Percentiles rank a stretch among this genome's conserved stretches.
phyloP scores from a whole-genome alignment of 2,888 invertebrate genomes.

The Tinea trinotella region DNA sequence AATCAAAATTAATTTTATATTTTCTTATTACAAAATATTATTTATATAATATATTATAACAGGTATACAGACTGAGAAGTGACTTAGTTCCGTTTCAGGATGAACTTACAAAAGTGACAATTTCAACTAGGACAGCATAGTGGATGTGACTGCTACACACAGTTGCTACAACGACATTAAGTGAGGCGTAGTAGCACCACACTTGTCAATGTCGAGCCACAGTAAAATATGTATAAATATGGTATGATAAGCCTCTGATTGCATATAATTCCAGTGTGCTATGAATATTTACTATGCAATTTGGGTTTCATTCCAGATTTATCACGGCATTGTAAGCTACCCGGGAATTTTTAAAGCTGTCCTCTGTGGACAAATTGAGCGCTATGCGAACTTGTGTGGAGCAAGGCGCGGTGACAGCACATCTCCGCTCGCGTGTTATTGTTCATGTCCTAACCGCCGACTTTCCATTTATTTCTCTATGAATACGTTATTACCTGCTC shows the following conservation, averaged over 20 bases:
- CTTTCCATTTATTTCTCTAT: conserved; percentile 74
- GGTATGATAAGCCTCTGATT: neutral
- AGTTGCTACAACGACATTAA: too few relatives aligned
- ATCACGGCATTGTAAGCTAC: conserved; percentile 49
- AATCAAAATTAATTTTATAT: neutral
- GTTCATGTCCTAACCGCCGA: conserved; percentile 68
- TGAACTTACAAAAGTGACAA: too few relatives aligned
- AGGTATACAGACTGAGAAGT: too few relatives aligned
- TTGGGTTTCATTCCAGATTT: conserved; percentile 57
- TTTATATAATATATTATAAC: too few relatives aligned
- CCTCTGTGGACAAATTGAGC: conserved; percentile 53
- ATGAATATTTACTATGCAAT: conserved; percentile 62
- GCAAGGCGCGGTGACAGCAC: conserved; percentile 53
- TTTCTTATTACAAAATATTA: too few relatives aligned
- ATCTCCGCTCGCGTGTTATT: conserved; percentile 57
- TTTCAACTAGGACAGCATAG: too few relatives aligned
- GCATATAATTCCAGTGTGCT: neutral
- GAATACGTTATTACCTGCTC: conserved; percentile 73
- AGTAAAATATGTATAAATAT: too few relatives aligned
- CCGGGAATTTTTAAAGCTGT: conserved; percentile 53
- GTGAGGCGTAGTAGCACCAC: too few relatives aligned
- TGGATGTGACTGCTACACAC: too few relatives aligned
- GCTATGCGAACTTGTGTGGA: conserved; percentile 35
- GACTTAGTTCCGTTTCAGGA: too few relatives aligned
- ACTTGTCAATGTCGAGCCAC: too few relatives aligned